Evolutionary conservation across 2,113 vertebrate species (phyloP), one percentile per base, ranked within the genome.

Genomic region (Pygoscelis adeliae): DNA sequence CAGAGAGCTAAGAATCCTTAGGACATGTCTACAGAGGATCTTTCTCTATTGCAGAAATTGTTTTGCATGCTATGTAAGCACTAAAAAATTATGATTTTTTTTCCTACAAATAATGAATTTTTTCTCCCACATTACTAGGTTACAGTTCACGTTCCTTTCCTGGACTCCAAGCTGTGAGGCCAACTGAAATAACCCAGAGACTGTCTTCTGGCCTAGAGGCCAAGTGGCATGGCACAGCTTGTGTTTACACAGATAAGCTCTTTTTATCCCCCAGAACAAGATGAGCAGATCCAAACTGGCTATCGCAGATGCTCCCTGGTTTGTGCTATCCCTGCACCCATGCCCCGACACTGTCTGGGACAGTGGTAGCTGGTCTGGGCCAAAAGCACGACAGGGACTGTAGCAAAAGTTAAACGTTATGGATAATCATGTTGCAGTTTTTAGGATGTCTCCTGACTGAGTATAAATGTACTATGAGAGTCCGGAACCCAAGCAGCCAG

Each of bases 341-440:
- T 13, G 10, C 21, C 13, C 25, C 0, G 0, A 6, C 6, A 49
- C 8, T 3, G 22, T 46, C 44, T 46, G 46, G n/a, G 20, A 58
- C 34, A 83, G 21, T 4, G 30, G 29, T 5, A 66, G 26, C 18
- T 52, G 13, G 2, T 62, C 34, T 86, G 61, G 19, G 29, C 1
- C 47, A 71, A 72, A 83, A 3, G 10, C 3, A 27, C 10, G 20
- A 66, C 42, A 83, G 27, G 25, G 19, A 36, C 12, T 58, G 27
- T 32, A 69, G 30, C 40, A 76, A 42, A 80, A 29, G 6, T 46
- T 46, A 77, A 83, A 55, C 17, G 34, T 34, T 67, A 34, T 3
- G 5, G 25, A 53, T n/a, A 58, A 52, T 47, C 10, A 20, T 11
- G 6, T 17, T 23, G 30, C 29, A 58, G 13, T 42, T 62, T 78